phyloP scores from a whole-genome alignment of 2,797 vertebrate species.

The Loris lydekkerianus region DNA sequence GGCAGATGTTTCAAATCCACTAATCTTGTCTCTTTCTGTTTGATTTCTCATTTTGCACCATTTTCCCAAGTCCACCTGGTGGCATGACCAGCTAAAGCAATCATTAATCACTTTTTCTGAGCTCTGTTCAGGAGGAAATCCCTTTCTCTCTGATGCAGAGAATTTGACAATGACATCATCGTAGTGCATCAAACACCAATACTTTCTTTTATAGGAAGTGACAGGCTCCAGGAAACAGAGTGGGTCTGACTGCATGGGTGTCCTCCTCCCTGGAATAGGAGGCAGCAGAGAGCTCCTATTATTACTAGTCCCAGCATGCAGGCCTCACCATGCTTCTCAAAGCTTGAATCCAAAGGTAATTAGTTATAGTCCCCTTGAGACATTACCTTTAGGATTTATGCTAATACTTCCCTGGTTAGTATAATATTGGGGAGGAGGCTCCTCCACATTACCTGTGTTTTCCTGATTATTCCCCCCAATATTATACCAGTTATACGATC shows the following conservation, averaged over 20 bases:
- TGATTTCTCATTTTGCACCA: not conserved
- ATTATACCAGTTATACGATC: not conserved
- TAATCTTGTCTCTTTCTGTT: not conserved
- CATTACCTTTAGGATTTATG: conserved; percentile 53
- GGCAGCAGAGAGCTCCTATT: not conserved
- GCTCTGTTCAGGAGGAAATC: conserved; percentile 22
- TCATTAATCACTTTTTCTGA: not conserved
- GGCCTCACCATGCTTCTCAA: conserved; percentile 27
- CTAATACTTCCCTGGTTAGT: not conserved
- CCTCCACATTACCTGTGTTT: not conserved
- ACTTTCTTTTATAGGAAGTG: conserved; percentile 39
- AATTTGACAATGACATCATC: not conserved
- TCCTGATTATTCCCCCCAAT: not conserved
- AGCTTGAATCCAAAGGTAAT: not conserved
- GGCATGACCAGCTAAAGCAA: not conserved
- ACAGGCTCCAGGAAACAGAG: not conserved
- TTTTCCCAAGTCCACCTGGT: not conserved
- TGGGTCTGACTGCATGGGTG: not conserved
- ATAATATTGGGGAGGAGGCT: not conserved
- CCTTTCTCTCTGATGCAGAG: not conserved
- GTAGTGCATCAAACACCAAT: not conserved
- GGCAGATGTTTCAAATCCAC: not conserved
- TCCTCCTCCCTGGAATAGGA: not conserved
- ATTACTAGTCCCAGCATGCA: conserved; percentile 37
- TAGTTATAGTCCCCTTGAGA: conserved; percentile 51